phyloP scores from a whole-genome alignment of 2,113 vertebrate species.

The Passer montanus region DNA sequence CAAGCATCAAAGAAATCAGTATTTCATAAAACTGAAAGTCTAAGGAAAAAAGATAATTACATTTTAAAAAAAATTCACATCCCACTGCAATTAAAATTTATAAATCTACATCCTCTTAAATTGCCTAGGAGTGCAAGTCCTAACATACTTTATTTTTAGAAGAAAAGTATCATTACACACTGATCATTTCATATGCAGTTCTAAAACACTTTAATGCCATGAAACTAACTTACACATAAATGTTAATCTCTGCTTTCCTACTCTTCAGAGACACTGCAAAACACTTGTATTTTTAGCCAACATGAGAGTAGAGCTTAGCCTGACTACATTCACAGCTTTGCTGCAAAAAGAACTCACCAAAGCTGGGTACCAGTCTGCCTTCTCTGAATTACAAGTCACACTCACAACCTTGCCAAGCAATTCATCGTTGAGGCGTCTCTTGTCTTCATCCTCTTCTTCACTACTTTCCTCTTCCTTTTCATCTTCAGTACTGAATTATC shows the following conservation, averaged over 20 bases:
- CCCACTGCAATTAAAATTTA: background rate
- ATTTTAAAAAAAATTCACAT: background rate
- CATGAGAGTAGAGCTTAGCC: background rate
- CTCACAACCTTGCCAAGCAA: conserved; percentile 91
- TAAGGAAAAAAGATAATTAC: background rate
- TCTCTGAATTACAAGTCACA: conserved; percentile 72
- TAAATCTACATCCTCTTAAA: background rate
- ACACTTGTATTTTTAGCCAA: background rate
- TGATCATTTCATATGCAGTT: background rate
- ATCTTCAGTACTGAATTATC: conserved; percentile 85
- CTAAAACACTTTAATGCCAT: background rate
- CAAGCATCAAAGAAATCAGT: background rate
- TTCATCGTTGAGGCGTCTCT: conserved; percentile 85
- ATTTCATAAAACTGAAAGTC: background rate
- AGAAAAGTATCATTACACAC: background rate
- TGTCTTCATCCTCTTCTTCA: conserved; percentile 93
- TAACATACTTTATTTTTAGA: background rate
- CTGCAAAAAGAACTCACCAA: conserved; percentile 79
- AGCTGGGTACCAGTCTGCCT: conserved; percentile 83
- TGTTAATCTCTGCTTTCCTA: background rate
- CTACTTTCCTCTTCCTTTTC: conserved; percentile 93
- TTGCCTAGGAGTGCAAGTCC: background rate
- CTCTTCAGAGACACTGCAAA: background rate
- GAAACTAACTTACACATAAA: background rate
- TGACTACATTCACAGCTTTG: background rate